phyloP scores from a whole-genome alignment of 2,113 vertebrate species.

The Actinemys pallida region DNA sequence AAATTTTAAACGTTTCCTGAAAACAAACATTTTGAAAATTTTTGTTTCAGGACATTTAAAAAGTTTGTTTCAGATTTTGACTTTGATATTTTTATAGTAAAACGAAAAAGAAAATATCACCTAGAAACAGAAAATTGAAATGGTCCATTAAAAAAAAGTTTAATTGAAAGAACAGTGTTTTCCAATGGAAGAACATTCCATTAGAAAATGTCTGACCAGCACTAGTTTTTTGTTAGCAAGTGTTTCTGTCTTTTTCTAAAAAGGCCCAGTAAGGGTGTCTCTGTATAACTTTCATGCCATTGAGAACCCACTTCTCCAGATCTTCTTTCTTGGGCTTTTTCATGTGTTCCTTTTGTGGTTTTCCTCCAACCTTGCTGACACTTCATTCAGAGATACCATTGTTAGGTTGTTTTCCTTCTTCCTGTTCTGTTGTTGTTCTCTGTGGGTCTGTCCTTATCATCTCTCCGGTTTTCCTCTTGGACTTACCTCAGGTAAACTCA shows the following conservation, averaged over 20 bases:
- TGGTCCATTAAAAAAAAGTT: not conserved
- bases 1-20: not conserved
- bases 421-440: not conserved
- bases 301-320: not conserved
- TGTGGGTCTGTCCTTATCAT: not conserved
- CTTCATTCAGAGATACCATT: not conserved
- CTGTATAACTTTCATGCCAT: not conserved
- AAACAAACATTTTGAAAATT: not conserved
- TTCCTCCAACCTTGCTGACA: not conserved
- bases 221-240: not conserved
- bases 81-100: not conserved
- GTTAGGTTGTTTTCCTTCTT: not conserved
- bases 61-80: not conserved
- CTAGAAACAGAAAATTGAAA: not conserved
- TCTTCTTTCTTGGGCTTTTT: not conserved
- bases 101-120: not conserved
- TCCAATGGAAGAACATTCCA: not conserved
- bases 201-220: not conserved
- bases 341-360: not conserved
- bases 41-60: not conserved
- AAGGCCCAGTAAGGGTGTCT: not conserved
- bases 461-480: not conserved
- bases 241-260: not conserved
- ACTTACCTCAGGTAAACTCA: not conserved
- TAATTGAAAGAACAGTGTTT: not conserved